These are phyloP conservation scores for Lontra canadensis DNA, from an alignment of 2,113 vertebrate species.

Conservation along the genomic window DNA sequence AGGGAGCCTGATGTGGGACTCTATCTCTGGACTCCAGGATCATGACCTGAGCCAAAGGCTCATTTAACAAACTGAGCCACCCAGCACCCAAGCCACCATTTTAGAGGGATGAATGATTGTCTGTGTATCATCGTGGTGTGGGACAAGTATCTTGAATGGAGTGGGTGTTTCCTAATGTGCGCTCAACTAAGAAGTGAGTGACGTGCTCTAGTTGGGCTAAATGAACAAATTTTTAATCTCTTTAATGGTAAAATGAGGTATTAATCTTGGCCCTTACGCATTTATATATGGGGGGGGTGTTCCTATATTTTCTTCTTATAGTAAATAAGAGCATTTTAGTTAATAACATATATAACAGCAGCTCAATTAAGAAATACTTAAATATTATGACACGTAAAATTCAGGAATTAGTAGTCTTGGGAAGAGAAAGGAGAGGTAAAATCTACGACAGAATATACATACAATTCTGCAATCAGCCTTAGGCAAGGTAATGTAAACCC, in stretches of 20 bases:
- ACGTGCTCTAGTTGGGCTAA: background rate
- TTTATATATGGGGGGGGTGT: background rate
- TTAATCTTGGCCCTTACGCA: background rate
- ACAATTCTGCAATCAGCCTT: background rate
- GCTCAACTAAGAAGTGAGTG: background rate
- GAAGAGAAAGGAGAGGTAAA: background rate
- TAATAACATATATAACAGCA: background rate
- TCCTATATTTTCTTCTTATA: background rate
- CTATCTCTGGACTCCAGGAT: no score
- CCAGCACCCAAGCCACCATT: background rate
- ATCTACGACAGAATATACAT: background rate
- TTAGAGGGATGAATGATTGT: background rate
- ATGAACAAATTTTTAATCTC: background rate
- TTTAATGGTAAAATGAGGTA: background rate
- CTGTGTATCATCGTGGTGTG: background rate
- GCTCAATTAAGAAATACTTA: background rate
- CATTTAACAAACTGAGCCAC: no score
- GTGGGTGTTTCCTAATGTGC: background rate
- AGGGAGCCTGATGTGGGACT: no score
- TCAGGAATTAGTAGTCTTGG: background rate
- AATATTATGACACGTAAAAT: background rate
- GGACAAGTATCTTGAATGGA: background rate
- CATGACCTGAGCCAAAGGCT: no score
- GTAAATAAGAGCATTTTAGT: constrained; percentile 5
- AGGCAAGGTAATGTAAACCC: background rate